These are phyloP conservation scores for Cantharis rufa DNA, from an alignment of 2,888 invertebrate genomes.

Conservation along the genomic window DNA sequence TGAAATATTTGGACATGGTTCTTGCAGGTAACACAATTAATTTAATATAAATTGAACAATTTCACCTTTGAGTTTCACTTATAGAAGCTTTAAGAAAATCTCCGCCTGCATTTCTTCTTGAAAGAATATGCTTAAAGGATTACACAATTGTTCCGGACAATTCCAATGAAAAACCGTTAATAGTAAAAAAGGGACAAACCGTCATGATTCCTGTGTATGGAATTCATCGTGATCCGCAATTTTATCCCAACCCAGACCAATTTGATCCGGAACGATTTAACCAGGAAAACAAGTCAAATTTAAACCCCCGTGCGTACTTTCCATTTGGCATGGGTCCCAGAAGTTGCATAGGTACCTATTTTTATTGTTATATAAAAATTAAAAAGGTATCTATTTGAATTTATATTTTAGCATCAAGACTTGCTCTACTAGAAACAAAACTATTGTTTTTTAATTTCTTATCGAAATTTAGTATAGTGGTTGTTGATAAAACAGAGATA, in stretches of 20 bases:
- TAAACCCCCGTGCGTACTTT: conserved; percentile 50
- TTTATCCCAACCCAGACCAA: conserved; percentile 44
- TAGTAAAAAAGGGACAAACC: conserved; percentile 29
- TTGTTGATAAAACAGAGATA: conserved; percentile 39
- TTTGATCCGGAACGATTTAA: conserved; percentile 53
- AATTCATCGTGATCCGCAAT: conserved; percentile 43
- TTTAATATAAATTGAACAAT: background rate
- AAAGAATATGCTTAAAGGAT: conserved; percentile 37
- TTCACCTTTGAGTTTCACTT: background rate
- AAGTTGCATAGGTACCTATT: conserved; percentile 63
- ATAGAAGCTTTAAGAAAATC: conserved; percentile 38
- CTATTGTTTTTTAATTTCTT: conserved; percentile 40
- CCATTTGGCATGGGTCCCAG: conserved; percentile 61
- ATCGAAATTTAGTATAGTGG: conserved; percentile 40
- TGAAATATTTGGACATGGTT: conserved; percentile 59
- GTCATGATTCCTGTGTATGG: conserved; percentile 39
- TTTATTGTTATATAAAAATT: conserved; percentile 16
- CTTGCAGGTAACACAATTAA: background rate
- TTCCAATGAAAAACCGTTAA: conserved; percentile 30
- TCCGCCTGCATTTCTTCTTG: conserved; percentile 37
- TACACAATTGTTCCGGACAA: conserved; percentile 35
- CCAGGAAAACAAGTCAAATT: conserved; percentile 61
- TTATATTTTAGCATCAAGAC: conserved; percentile 27
- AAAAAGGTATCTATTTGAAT: background rate
- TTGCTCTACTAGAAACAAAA: conserved; percentile 51